phyloP scores from a whole-genome alignment of 2,797 vertebrate species.

The Aselliscus stoliczkanus region DNA sequence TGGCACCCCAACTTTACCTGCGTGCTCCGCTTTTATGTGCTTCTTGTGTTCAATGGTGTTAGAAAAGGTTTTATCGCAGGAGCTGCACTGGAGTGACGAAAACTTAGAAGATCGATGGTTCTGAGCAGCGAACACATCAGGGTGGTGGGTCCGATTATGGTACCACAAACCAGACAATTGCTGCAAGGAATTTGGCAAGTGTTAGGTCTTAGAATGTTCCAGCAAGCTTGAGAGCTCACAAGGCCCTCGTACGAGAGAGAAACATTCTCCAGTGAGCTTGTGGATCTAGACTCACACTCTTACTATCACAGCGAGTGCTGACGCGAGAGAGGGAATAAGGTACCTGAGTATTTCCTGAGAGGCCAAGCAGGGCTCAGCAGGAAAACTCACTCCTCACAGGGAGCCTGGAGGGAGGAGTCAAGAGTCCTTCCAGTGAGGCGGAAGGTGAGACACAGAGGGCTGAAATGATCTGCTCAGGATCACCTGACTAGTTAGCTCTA shows the following conservation, averaged over 20 bases:
- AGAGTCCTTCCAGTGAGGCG: neutral
- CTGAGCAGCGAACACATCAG: conserved; percentile 87
- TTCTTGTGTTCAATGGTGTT: conserved; percentile 84
- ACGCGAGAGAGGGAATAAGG: neutral
- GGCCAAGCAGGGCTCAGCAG: neutral
- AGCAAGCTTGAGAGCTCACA: neutral
- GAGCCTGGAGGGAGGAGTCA: neutral
- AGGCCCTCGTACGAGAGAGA: neutral
- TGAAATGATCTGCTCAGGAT: neutral
- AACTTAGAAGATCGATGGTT: conserved; percentile 85
- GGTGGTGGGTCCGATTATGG: conserved; percentile 91
- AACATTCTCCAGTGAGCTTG: neutral
- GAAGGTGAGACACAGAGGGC: neutral
- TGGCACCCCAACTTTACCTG: conserved; percentile 76
- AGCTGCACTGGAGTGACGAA: conserved; percentile 85
- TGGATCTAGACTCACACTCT: neutral
- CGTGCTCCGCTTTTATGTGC: conserved; percentile 86
- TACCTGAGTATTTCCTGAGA: neutral
- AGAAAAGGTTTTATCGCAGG: conserved; percentile 89
- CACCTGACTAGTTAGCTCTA: neutral
- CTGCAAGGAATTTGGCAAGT: conserved; percentile 78
- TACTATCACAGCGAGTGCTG: neutral
- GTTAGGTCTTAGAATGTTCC: neutral
- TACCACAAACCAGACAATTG: conserved; percentile 95
- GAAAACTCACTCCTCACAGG: neutral